Evolutionary conservation across 2,888 invertebrate species (phyloP).

Genomic region (Capitulum mitella): DNA sequence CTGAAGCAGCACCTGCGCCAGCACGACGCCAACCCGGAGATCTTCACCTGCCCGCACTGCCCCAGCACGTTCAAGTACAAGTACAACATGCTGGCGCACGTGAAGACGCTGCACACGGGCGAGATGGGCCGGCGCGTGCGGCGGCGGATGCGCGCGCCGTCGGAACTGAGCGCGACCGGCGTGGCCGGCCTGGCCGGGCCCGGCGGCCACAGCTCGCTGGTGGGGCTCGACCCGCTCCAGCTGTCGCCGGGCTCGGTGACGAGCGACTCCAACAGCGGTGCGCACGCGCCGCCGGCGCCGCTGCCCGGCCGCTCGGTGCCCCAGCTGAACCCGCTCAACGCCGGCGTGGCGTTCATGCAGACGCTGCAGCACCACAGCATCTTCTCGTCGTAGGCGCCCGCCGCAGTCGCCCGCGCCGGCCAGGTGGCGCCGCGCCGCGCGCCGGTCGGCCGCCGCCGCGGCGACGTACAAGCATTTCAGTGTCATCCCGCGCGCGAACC

Average conservation of each 20-base stretch:
- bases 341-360: slow-evolving; percentile 17
- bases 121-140: slow-evolving; percentile 22
- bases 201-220: background rate
- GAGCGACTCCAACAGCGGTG: slow-evolving; percentile 9
- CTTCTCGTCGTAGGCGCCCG: slow-evolving; percentile 13
- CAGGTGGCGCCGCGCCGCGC: no score
- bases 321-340: slow-evolving; percentile 21
- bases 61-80: slow-evolving; percentile 25
- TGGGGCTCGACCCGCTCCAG: slow-evolving; percentile 4
- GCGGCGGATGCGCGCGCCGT: slow-evolving; percentile 9
- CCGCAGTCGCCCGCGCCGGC: no score
- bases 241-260: slow-evolving; percentile 11
- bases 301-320: background rate
- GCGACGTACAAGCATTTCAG: no score
- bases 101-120: slow-evolving; percentile 24
- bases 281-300: background rate
- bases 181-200: background rate
- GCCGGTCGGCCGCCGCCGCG: no score
- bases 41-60: slow-evolving; percentile 22
- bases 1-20: slow-evolving; percentile 31
- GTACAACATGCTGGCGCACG: slow-evolving; percentile 26
- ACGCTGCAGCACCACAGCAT: slow-evolving; percentile 26
- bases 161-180: background rate
- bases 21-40: slow-evolving; percentile 28
- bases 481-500: no score